These are phyloP conservation scores for Anhinga rufa DNA, from an alignment of 2,113 vertebrate species.

Conservation along the genomic window DNA sequence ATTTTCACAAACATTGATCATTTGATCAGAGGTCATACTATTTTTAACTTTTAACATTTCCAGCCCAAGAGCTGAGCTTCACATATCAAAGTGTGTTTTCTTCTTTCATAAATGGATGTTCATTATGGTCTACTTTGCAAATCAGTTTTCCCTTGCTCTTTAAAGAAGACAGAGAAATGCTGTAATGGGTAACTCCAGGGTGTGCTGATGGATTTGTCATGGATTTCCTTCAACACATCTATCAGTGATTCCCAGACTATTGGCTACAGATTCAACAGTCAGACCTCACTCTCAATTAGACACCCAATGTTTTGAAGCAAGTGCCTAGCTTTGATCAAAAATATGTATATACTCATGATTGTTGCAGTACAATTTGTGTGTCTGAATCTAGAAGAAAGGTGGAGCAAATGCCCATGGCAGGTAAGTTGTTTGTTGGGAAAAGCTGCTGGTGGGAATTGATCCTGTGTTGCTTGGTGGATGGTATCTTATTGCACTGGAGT, in stretches of 20 bases:
- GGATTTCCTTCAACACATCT: neutral
- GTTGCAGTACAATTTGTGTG: neutral
- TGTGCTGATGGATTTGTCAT: neutral
- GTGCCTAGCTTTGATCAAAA: neutral
- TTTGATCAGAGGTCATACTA: neutral
- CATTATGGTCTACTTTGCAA: neutral
- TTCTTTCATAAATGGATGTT: neutral
- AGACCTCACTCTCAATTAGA: neutral
- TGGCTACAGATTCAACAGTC: neutral
- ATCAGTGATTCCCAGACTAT: neutral
- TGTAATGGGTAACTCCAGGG: neutral
- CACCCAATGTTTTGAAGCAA: neutral
- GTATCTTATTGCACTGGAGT: neutral
- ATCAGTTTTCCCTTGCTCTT: neutral
- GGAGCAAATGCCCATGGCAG: neutral
- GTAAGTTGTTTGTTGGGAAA: neutral
- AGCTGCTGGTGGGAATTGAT: neutral
- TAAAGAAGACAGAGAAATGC: neutral
- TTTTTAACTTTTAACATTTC: neutral
- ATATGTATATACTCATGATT: neutral
- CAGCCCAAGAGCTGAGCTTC: neutral
- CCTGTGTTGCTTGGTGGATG: neutral
- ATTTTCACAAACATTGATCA: neutral
- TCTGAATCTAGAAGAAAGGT: neutral
- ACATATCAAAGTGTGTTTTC: neutral